A percentile compares a stretch with the other conserved stretches of the same genome.
Evolutionary conservation across 2,888 invertebrate species (phyloP).

Genomic region (Ptilodon capucinus): DNA sequence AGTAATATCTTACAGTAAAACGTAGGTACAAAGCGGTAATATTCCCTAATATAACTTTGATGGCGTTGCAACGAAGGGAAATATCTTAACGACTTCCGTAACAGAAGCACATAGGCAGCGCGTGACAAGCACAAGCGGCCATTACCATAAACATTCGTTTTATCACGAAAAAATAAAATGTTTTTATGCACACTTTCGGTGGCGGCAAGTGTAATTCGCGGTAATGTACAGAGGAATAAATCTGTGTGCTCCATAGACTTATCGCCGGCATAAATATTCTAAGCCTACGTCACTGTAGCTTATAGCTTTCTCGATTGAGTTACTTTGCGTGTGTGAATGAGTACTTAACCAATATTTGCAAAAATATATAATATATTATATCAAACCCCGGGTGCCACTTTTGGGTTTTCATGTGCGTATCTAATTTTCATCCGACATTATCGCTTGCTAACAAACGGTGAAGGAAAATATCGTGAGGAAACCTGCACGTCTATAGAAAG

Average conservation of each 20-base stretch:
- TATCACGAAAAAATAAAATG: constrained; percentile 1
- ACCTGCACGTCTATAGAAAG: too few species aligned
- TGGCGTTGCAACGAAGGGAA: constrained; percentile 2
- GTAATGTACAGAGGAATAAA: background rate
- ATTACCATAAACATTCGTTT: constrained; percentile 1
- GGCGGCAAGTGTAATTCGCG: background rate
- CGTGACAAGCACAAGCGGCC: background rate
- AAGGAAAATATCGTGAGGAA: too few species aligned
- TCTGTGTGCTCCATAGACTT: background rate
- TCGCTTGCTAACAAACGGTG: too few species aligned
- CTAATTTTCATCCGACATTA: too few species aligned
- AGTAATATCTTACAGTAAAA: background rate
- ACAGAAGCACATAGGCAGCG: background rate
- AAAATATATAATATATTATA: too few species aligned
- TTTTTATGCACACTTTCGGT: background rate
- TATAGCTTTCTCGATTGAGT: too few species aligned
- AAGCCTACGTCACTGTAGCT: background rate
- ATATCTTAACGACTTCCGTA: constrained; percentile 4
- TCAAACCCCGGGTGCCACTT: too few species aligned
- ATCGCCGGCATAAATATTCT: background rate
- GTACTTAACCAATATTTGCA: too few species aligned
- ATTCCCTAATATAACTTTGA: background rate
- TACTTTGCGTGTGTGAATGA: too few species aligned
- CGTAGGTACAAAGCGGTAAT: background rate
- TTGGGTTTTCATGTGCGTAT: too few species aligned